These are phyloP conservation scores for Irena cyanogastra DNA, from an alignment of 2,113 vertebrate genomes.

Conservation along the genomic window DNA sequence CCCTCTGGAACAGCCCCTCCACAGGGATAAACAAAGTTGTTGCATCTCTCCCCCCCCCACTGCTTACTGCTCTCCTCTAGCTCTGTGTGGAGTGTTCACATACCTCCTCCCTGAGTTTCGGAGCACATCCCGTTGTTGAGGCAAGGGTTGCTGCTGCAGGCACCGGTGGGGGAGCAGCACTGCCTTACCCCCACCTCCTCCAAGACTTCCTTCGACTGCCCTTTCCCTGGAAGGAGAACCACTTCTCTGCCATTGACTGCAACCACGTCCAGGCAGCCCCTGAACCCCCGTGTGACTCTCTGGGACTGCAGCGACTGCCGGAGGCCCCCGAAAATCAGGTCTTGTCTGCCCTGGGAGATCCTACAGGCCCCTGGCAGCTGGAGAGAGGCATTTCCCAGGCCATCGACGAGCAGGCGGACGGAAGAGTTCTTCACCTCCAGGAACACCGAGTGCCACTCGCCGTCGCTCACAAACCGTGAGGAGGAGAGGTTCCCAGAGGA, in stretches of 20 bases:
- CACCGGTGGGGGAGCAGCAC: conserved; percentile 72
- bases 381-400: conserved; percentile 29
- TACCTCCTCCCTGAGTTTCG: conserved; percentile 76
- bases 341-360: conserved; percentile 53
- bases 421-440: conserved; percentile 77
- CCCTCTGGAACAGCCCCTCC: background rate
- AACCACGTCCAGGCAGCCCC: conserved; percentile 84
- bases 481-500: conserved; percentile 61
- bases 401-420: conserved; percentile 77
- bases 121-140: conserved; percentile 81
- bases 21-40: background rate
- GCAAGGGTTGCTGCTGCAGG: conserved; percentile 78
- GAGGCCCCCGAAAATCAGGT: conserved; percentile 77
- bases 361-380: conserved; percentile 72
- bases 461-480: conserved; percentile 69
- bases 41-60: background rate
- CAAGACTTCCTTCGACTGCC: conserved; percentile 55
- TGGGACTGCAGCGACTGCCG: background rate
- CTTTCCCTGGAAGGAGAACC: conserved; percentile 46
- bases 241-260: conserved; percentile 77
- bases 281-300: conserved; percentile 69
- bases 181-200: conserved; percentile 76
- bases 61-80: background rate
- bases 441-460: conserved; percentile 80
- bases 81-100: background rate